phyloP scores from a whole-genome alignment of 2,888 invertebrate species.

The Eurytoma californica region DNA sequence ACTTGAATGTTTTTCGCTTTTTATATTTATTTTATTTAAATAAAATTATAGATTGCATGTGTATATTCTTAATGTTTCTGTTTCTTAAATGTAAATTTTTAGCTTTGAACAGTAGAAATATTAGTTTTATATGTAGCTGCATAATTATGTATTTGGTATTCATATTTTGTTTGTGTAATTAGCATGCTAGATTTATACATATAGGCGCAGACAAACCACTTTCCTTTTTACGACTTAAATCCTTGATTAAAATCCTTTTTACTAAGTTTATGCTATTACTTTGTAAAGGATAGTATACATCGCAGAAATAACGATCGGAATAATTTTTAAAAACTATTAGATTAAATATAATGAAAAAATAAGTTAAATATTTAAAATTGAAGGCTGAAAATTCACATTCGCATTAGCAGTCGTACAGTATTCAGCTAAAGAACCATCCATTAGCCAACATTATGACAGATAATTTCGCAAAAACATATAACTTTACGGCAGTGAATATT shows the following conservation, averaged over 20 bases:
- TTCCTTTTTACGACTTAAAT: background rate
- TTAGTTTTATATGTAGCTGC: background rate
- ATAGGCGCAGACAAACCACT: too few species aligned
- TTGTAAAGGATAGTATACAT: too few species aligned
- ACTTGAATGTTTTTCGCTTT: too few species aligned
- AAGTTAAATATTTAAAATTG: too few species aligned
- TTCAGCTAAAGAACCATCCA: constrained; percentile 23
- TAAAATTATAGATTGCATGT: background rate
- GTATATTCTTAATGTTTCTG: constrained; percentile 13
- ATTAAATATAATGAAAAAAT: too few species aligned
- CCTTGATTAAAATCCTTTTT: background rate
- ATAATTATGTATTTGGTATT: background rate
- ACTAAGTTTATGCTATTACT: too few species aligned
- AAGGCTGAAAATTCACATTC: too few species aligned
- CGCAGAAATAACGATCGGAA: too few species aligned
- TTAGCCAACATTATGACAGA: constrained; percentile 22
- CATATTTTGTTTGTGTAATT: constrained; percentile 4
- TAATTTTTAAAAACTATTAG: too few species aligned
- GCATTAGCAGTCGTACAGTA: too few species aligned
- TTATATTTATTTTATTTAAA: background rate
- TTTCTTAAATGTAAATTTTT: constrained; percentile 8
- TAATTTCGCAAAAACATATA: background rate
- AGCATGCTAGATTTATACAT: constrained; percentile 15
- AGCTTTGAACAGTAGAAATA: constrained; percentile 1
- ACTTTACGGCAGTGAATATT: constrained; percentile 26